These are phyloP conservation scores for Apodemia zela DNA, from an alignment of 2,888 invertebrate species.

Conservation along the genomic window DNA sequence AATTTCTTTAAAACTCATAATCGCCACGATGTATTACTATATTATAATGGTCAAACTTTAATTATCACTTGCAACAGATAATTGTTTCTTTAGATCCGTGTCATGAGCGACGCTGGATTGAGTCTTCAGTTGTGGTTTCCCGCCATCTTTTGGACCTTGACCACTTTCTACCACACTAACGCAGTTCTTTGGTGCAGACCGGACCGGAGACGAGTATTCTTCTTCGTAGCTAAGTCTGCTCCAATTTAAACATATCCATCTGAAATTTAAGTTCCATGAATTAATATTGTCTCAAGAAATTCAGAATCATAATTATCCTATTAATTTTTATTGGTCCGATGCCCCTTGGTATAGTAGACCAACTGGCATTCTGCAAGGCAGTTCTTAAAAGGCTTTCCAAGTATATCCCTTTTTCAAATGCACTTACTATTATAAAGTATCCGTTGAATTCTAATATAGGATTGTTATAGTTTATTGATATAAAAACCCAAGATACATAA, in stretches of 20 bases:
- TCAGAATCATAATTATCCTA: too few relatives aligned
- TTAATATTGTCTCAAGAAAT: background rate
- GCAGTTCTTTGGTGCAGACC: conserved; percentile 66
- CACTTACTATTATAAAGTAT: too few relatives aligned
- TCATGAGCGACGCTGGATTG: conserved; percentile 78
- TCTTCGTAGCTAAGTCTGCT: conserved; percentile 71
- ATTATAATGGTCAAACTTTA: conserved; percentile 53
- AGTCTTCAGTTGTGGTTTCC: conserved; percentile 58
- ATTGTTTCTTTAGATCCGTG: conserved; percentile 79
- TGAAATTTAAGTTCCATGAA: conserved; percentile 40
- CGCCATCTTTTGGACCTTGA: conserved; percentile 30
- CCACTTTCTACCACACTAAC: conserved; percentile 69
- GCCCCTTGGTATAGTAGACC: too few relatives aligned
- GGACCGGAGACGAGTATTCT: conserved; percentile 56
- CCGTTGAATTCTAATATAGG: too few relatives aligned
- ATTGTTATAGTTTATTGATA: too few relatives aligned
- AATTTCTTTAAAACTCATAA: background rate
- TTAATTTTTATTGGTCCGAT: too few relatives aligned
- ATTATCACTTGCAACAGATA: conserved; percentile 69
- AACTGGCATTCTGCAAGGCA: too few relatives aligned
- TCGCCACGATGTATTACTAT: conserved; percentile 25
- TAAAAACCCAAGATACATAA: too few relatives aligned
- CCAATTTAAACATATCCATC: conserved; percentile 85
- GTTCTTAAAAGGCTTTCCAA: too few relatives aligned
- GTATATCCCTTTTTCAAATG: too few relatives aligned